phyloP scores from a whole-genome alignment of 2,888 invertebrate species.

The Polietes domitor region DNA sequence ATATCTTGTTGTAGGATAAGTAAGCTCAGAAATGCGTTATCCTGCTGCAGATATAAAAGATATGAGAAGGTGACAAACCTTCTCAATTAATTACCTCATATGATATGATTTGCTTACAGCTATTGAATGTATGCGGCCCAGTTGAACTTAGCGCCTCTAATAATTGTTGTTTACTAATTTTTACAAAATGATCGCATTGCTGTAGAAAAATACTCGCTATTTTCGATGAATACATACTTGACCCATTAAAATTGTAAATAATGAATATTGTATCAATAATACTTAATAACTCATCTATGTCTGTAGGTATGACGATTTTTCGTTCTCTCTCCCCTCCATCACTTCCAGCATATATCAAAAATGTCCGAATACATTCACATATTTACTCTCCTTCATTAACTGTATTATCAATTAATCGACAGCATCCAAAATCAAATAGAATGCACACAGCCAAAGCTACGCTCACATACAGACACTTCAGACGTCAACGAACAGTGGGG shows the following conservation, averaged over 20 bases:
- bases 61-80: too few species aligned
- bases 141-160: too few species aligned
- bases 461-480: background rate
- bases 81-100: too few species aligned
- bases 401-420: slow-evolving; percentile 64
- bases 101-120: too few species aligned
- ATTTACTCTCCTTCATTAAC: slow-evolving; percentile 61
- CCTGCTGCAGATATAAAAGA: too few species aligned
- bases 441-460: background rate
- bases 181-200: too few species aligned
- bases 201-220: slow-evolving; percentile 13
- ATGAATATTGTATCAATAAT: slow-evolving; percentile 59
- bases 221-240: slow-evolving; percentile 50
- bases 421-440: slow-evolving; percentile 34
- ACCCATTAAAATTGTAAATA: slow-evolving; percentile 63
- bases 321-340: background rate
- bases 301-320: background rate
- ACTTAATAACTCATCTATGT: slow-evolving; percentile 33
- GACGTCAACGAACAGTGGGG: background rate
- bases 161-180: too few species aligned
- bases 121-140: too few species aligned
- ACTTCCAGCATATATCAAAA: too few species aligned
- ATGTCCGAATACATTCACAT: slow-evolving; percentile 35
- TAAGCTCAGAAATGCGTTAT: too few species aligned
- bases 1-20: too few species aligned